Percentiles rank a stretch among this genome's conserved stretches.
Evolutionary conservation across 2,113 vertebrate species (phyloP).

Genomic region (Phocoena phocoena): DNA sequence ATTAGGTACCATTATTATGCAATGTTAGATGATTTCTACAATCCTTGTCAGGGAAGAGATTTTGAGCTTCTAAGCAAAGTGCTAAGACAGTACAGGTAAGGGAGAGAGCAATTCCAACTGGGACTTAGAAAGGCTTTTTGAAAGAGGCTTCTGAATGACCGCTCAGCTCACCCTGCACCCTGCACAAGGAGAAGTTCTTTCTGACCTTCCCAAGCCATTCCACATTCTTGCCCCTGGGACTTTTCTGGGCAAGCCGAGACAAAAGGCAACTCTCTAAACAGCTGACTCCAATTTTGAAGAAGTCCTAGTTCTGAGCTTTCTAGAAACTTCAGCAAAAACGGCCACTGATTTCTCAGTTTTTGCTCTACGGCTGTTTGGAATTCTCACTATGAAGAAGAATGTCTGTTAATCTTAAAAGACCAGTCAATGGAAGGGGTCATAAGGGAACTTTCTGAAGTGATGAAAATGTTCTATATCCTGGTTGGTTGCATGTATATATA

Average conservation of each 20-base stretch:
- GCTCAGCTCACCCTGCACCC: not conserved
- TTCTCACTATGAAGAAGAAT: not conserved
- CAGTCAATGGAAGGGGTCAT: not conserved
- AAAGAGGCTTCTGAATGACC: not conserved
- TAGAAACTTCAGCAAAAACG: constrained; percentile 34
- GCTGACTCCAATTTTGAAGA: not conserved
- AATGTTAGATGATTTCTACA: not conserved
- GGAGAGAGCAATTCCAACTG: not conserved
- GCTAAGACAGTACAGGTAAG: not conserved
- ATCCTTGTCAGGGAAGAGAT: not conserved
- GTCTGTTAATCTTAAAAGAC: not conserved
- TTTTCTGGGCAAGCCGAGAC: not conserved
- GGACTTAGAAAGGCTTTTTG: not conserved
- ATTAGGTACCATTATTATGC: not conserved
- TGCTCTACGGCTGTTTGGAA: not conserved
- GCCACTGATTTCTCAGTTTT: constrained; percentile 28
- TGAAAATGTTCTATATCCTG: not conserved
- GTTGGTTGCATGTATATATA: not conserved
- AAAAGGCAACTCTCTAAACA: not conserved
- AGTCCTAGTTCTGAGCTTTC: not conserved
- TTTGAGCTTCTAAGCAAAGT: not conserved
- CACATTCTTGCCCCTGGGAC: not conserved
- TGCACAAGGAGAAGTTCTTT: not conserved
- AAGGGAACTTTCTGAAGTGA: not conserved
- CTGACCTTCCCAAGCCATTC: not conserved